Percentiles rank a stretch among this genome's conserved stretches.
These are phyloP conservation scores for Thelaira solivaga DNA, from an alignment of 2,888 invertebrate species.

Conservation along the genomic window DNA sequence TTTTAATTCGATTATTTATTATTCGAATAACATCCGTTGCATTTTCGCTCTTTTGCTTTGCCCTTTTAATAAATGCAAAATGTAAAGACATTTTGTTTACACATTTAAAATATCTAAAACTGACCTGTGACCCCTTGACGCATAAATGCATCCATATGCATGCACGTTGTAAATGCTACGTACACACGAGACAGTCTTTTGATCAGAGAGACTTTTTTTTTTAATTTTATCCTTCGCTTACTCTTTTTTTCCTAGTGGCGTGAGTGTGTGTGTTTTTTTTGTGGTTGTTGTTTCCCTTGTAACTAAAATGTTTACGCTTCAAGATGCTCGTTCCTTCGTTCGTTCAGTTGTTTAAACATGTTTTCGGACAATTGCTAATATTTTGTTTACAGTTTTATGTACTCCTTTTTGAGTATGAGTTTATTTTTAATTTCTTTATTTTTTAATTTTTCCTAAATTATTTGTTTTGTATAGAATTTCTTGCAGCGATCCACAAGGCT, in stretches of 20 bases:
- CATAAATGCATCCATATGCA: too few species aligned
- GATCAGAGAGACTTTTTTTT: not conserved
- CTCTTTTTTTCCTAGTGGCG: not conserved
- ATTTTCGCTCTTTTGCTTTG: too few species aligned
- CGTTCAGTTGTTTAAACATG: slow-evolving; percentile 29
- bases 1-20: too few species aligned
- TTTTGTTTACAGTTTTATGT: not conserved
- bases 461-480: slow-evolving; percentile 1
- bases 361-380: not conserved
- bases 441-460: not conserved
- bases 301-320: not conserved
- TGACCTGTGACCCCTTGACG: too few species aligned
- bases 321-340: too few species aligned
- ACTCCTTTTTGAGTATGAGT: not conserved
- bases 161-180: too few species aligned
- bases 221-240: not conserved
- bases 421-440: not conserved
- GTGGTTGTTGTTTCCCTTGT: not conserved
- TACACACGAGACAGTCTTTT: not conserved
- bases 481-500: slow-evolving; percentile 1
- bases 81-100: too few species aligned
- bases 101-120: too few species aligned
- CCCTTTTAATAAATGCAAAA: too few species aligned
- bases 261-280: too few species aligned
- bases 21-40: too few species aligned